These are phyloP conservation scores for Chironomus tepperi DNA, from an alignment of 1,140 invertebrate species.

Conservation along the genomic window DNA sequence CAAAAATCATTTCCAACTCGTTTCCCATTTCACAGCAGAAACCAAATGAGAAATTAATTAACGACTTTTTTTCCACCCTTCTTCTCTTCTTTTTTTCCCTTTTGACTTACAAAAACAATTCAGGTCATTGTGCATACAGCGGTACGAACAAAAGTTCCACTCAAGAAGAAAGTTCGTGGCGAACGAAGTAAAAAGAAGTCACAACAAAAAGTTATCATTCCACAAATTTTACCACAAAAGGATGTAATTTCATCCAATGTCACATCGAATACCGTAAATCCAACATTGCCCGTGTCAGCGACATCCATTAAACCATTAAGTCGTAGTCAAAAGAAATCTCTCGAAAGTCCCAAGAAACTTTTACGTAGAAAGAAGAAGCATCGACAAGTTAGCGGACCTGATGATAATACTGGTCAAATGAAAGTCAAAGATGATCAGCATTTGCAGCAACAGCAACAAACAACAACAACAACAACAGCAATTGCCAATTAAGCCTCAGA, in stretches of 20 bases:
- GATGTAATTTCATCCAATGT: neutral
- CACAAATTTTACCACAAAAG: neutral
- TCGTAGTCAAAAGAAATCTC: neutral
- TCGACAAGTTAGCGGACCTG: neutral
- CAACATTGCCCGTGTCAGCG: slow-evolving; percentile 26
- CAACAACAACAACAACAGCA: slow-evolving; percentile 40
- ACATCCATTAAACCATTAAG: neutral
- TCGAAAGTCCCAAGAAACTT: slow-evolving; percentile 13
- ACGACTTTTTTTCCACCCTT: neutral
- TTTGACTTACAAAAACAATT: neutral
- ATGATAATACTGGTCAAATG: slow-evolving; percentile 29
- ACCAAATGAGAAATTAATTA: too few species aligned
- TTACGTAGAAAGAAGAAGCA: slow-evolving; percentile 29
- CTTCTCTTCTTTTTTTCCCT: neutral
- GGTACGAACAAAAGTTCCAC: slow-evolving; percentile 60
- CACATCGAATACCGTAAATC: neutral
- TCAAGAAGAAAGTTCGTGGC: slow-evolving; percentile 64
- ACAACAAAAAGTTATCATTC: neutral
- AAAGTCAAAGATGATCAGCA: slow-evolving; percentile 36
- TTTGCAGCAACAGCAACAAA: too few species aligned
- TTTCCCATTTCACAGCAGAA: too few species aligned
- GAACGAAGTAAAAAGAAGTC: slow-evolving; percentile 44
- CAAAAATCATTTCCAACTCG: too few species aligned
- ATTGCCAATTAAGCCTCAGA: slow-evolving; percentile 32
- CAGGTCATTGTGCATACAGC: slow-evolving; percentile 58